Conservation (phyloP, 2,113 vertebrate species). For the Gambusia affinis region DNA sequence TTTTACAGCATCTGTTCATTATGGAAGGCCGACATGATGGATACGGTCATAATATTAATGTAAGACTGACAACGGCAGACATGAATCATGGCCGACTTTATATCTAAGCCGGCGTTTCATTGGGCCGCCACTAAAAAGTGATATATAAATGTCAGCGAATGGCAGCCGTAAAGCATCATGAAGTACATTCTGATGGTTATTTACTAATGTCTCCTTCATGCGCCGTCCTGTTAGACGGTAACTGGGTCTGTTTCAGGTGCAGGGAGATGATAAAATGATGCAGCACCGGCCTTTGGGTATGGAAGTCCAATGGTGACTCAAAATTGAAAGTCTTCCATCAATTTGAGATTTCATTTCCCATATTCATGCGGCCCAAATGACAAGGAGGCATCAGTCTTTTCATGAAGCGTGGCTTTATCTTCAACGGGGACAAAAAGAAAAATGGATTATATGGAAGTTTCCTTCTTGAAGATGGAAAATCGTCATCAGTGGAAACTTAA, state of each 20-base stretch:
- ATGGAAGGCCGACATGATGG: conserved; percentile 82
- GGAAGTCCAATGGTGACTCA: conserved; percentile 28
- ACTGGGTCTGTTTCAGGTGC: conserved; percentile 41
- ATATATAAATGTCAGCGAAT: conserved; percentile 83
- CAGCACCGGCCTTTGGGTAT: conserved; percentile 29
- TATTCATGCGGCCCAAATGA: conserved; percentile 16
- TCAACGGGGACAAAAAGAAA: background rate
- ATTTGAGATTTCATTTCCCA: conserved; percentile 60
- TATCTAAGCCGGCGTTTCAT: conserved; percentile 80
- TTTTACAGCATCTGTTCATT: conserved; percentile 83
- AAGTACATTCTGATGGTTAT: conserved; percentile 81
- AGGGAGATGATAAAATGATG: conserved; percentile 25
- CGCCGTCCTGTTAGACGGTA: conserved; percentile 16
- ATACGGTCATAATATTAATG: conserved; percentile 87
- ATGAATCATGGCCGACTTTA: conserved; percentile 84
- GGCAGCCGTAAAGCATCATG: conserved; percentile 76
- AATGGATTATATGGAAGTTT: background rate
- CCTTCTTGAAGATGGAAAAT: background rate
- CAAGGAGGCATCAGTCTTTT: conserved; percentile 18
- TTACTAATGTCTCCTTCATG: conserved; percentile 72
- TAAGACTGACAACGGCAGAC: conserved; percentile 80
- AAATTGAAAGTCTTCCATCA: conserved; percentile 72
- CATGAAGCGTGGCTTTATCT: background rate
- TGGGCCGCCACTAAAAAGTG: conserved; percentile 81
- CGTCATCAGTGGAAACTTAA: background rate